Percentiles rank a stretch among this genome's conserved stretches.
Conservation (phyloP, 1,140 invertebrate genomes). For the Drosophila lacteicornis region DNA sequence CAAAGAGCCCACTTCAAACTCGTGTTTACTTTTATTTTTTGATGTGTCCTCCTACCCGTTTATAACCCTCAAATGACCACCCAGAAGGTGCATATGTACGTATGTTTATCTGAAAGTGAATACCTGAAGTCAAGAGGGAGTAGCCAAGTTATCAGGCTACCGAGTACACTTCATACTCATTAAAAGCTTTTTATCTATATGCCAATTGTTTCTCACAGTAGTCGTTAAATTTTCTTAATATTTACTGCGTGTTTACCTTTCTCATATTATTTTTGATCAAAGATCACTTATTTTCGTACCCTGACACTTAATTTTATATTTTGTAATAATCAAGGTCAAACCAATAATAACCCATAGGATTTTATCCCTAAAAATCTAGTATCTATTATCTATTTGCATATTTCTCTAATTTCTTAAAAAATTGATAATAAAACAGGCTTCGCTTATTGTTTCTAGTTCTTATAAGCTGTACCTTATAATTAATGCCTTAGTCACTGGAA, state of each 20-base stretch:
- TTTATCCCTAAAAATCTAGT: too few species aligned
- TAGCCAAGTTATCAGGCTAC: slow-evolving; percentile 7
- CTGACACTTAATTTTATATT: neutral
- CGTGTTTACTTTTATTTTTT: slow-evolving; percentile 10
- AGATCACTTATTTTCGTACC: neutral
- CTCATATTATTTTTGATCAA: neutral
- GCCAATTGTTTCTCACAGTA: slow-evolving; percentile 1
- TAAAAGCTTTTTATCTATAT: slow-evolving; percentile 21
- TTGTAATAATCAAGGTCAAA: neutral
- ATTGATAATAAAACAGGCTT: neutral
- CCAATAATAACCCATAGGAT: neutral
- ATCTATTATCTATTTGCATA: neutral
- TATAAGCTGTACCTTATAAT: slow-evolving; percentile 4
- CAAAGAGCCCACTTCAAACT: neutral
- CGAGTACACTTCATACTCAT: slow-evolving; percentile 1
- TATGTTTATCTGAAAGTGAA: slow-evolving; percentile 2
- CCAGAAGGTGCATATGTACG: neutral
- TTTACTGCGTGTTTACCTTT: neutral
- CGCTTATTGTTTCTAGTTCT: neutral
- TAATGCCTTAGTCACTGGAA: neutral
- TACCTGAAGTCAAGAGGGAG: slow-evolving; percentile 11
- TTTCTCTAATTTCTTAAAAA: neutral
- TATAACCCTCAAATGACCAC: slow-evolving; percentile 6
- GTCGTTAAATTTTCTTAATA: neutral
- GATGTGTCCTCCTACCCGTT: neutral